A percentile compares a stretch with the other conserved stretches of the same genome.
Evolutionary conservation across 53 echinoderm and acorn worm genomes (phyloP).

Genomic region (Patiria pectinifera): DNA sequence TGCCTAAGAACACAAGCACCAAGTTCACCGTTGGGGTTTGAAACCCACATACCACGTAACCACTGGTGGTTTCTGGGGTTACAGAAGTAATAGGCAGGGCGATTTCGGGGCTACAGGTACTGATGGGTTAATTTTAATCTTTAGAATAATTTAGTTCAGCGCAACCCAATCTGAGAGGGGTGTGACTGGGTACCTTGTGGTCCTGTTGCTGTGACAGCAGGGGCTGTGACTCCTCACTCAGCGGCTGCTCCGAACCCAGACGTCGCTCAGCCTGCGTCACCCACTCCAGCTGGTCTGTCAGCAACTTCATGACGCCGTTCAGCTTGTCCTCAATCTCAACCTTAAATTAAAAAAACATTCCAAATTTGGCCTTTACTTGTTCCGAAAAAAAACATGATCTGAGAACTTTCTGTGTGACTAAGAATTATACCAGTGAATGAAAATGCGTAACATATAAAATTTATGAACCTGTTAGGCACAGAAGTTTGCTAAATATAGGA

Average conservation of each 20-base stretch:
- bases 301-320: conserved; percentile 60
- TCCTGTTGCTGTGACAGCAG: conserved; percentile 84
- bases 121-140: too few species aligned
- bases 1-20: too few species aligned
- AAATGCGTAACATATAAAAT: too few species aligned
- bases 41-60: too few species aligned
- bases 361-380: neutral
- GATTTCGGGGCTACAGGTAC: too few species aligned
- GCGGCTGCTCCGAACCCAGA: conserved; percentile 84
- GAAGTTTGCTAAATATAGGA: too few species aligned
- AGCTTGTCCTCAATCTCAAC: conserved; percentile 83
- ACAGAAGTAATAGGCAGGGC: too few species aligned
- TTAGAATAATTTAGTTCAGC: neutral
- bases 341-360: conserved; percentile 24
- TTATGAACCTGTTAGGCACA: too few species aligned
- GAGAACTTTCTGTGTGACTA: too few species aligned
- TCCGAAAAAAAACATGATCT: neutral
- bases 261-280: conserved; percentile 79
- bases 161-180: neutral
- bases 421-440: too few species aligned
- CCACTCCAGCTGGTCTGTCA: conserved; percentile 88
- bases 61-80: too few species aligned
- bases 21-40: too few species aligned
- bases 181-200: conserved; percentile 72
- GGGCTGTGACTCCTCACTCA: conserved; percentile 75